Conservation (phyloP, 2,888 invertebrate species). For the Odiellus spinosus region DNA sequence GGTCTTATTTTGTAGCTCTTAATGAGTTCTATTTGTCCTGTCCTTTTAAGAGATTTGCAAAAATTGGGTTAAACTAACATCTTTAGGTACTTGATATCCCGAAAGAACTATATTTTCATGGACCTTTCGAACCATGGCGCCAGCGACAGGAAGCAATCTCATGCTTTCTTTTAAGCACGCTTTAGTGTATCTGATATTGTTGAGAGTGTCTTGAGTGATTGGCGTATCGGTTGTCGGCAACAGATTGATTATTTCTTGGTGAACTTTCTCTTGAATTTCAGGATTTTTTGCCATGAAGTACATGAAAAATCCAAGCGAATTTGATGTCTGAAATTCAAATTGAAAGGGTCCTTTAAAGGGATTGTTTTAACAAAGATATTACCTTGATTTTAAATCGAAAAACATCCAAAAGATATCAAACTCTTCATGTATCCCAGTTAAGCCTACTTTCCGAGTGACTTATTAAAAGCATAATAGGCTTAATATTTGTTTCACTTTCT, state of each 20-base stretch:
- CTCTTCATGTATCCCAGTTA: too few species aligned
- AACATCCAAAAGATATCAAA: too few species aligned
- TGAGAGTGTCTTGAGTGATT: slow-evolving; percentile 30
- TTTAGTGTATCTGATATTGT: slow-evolving; percentile 37
- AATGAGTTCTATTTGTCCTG: too few species aligned
- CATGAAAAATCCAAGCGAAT: slow-evolving; percentile 31
- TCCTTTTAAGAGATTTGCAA: too few species aligned
- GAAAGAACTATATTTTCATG: slow-evolving; percentile 31
- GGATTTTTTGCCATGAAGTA: slow-evolving; percentile 51
- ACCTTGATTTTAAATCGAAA: too few species aligned
- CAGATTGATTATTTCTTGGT: slow-evolving; percentile 44
- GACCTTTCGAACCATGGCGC: slow-evolving; percentile 32
- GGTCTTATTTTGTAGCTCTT: too few species aligned
- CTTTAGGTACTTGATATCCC: slow-evolving; percentile 33
- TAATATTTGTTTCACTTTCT: too few species aligned
- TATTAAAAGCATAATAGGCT: too few species aligned
- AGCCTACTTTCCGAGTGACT: too few species aligned
- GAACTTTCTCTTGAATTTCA: slow-evolving; percentile 59
- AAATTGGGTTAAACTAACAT: too few species aligned
- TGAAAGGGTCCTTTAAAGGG: too few species aligned
- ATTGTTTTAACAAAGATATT: too few species aligned
- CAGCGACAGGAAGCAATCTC: slow-evolving; percentile 38
- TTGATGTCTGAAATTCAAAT: slow-evolving; percentile 39
- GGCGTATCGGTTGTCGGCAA: slow-evolving; percentile 23
- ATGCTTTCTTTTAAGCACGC: slow-evolving; percentile 54